Evolutionary conservation across 2,113 vertebrate species (phyloP), one percentile per base, ranked within the genome.

Genomic region (Channa maculata): DNA sequence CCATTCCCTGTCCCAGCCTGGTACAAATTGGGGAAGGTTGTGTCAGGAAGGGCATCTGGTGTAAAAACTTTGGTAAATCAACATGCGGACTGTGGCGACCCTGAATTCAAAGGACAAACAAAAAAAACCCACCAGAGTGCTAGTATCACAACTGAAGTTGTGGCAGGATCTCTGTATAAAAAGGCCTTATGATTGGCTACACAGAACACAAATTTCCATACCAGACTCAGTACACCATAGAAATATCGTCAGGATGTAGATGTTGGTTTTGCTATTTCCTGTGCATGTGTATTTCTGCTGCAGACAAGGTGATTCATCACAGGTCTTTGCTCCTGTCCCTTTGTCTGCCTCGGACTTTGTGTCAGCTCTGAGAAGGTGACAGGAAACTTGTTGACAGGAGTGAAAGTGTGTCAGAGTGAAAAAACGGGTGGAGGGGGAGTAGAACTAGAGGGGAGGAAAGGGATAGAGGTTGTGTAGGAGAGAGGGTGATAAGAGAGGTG

Each of bases 371-470:
- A 45, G 55, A 75, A 82, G 51, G 70, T 71, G 74, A 77, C 46
- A 65, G 50, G 55, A 52, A 72, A 65, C 59, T 64, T 63, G 79
- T 82, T 79, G 71, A 85, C 75, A 75, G 62, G 51, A 78, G 59
- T 49, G 58, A 82, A 71, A 82, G 63, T 63, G 63, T 79, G 79
- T 71, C 73, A 69, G 55, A 68, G 58, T 58, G 54, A 48, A 69
- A 68, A 55, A 41, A 54, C n/a, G 11, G 46, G n/a, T 39, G 34
- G 48, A 37, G 0, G 33, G 24, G 15, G 43, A 38, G 39, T 49
- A 15, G 55, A 62, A 37, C 10, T 34, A 12, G 61, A 34, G 8
- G 34, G 1, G 33, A 58, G 24, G 34, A 41, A 54, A 45, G 24
- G 34, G 38, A 57, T 43, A 46, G 45, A 36, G 38, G 41, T 4